phyloP scores from a whole-genome alignment of 2,888 invertebrate genomes.

The Lacanobia oleracea region DNA sequence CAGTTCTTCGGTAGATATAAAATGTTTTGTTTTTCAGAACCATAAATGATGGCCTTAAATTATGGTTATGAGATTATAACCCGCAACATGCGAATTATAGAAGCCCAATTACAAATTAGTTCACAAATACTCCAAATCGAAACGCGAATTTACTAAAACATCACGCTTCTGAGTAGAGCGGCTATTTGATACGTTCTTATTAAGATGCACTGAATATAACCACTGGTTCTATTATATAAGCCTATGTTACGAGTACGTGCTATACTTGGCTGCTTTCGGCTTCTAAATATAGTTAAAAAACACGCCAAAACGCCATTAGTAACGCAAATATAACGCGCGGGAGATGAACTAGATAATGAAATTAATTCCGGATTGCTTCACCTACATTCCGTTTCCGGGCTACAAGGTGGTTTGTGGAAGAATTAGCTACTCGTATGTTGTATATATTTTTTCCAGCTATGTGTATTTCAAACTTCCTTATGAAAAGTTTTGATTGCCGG shows the following conservation, averaged over 20 bases:
- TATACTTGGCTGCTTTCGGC: constrained; percentile 30
- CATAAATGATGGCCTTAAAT: neutral
- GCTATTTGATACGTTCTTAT: constrained; percentile 55
- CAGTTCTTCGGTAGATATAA: too few relatives aligned
- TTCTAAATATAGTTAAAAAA: constrained; percentile 30
- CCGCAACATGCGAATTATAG: neutral
- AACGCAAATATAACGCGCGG: constrained; percentile 34
- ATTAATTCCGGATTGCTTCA: constrained; percentile 36
- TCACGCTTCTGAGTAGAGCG: constrained; percentile 66
- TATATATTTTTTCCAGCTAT: too few relatives aligned
- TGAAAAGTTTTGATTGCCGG: neutral
- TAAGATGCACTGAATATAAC: constrained; percentile 33
- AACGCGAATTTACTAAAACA: constrained; percentile 62
- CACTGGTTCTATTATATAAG: constrained; percentile 47
- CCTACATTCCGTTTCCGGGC: constrained; percentile 18
- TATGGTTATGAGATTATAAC: neutral
- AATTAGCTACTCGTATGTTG: neutral
- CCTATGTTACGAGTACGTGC: constrained; percentile 24
- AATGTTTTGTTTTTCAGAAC: neutral
- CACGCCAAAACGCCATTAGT: constrained; percentile 46
- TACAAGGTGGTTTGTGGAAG: neutral
- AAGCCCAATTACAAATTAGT: constrained; percentile 11
- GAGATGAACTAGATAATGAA: constrained; percentile 40
- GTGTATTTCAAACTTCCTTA: too few relatives aligned
- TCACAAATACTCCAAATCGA: constrained; percentile 35